A percentile compares a stretch with the other conserved stretches of the same genome.
Evolutionary conservation across 2,113 vertebrate species (phyloP).

Genomic region (Phaethornis superciliosus): DNA sequence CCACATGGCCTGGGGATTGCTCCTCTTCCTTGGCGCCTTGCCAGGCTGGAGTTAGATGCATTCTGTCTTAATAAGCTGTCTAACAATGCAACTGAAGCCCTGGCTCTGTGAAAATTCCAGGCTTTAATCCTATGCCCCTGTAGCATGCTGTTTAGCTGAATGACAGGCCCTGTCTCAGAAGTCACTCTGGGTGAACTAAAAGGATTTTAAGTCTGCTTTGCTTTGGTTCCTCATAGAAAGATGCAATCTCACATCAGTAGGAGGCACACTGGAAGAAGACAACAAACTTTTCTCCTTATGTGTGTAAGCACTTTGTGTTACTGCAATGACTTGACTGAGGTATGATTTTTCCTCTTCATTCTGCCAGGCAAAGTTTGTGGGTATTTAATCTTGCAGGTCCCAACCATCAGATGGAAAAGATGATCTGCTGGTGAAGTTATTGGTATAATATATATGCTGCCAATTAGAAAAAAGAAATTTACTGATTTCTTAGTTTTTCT

Average conservation of each 20-base stretch:
- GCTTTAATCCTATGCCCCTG: background rate
- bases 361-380: background rate
- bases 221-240: background rate
- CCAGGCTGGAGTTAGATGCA: background rate
- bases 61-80: background rate
- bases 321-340: background rate
- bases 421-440: slow-evolving; percentile 44
- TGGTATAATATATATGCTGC: slow-evolving; percentile 27
- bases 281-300: background rate
- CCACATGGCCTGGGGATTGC: background rate
- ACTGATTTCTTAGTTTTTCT: background rate
- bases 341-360: slow-evolving; percentile 8
- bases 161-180: background rate
- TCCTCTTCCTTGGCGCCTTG: background rate
- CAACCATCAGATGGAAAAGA: slow-evolving; percentile 24
- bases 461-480: background rate
- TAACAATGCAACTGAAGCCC: background rate
- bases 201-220: background rate
- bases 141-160: background rate
- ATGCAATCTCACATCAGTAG: background rate
- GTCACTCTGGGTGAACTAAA: background rate
- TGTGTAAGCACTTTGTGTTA: background rate
- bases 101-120: background rate
- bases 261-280: background rate
- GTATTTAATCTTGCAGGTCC: slow-evolving; percentile 37